phyloP scores from a whole-genome alignment of 2,888 invertebrate genomes.

The Tetrapedia diversipes region DNA sequence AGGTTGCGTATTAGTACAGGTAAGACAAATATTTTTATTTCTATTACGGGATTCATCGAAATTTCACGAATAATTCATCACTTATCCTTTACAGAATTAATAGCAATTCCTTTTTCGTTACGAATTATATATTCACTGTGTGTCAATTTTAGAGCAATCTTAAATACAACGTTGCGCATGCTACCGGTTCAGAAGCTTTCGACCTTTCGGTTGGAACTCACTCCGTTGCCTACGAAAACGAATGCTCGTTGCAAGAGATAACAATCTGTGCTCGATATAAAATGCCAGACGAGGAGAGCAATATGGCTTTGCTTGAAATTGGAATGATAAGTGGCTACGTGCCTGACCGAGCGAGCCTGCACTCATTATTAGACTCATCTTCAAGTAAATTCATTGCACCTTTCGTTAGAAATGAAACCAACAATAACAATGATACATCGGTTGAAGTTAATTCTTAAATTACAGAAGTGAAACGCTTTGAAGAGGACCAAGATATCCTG shows the following conservation, averaged over 20 bases:
- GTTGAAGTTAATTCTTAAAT: slow-evolving; percentile 1
- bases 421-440: neutral
- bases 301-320: slow-evolving; percentile 85
- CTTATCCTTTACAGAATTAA: neutral
- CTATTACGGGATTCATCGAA: neutral
- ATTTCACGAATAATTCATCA: neutral
- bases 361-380: slow-evolving; percentile 83
- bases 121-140: neutral
- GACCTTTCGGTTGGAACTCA: slow-evolving; percentile 83
- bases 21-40: slow-evolving; percentile 65
- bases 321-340: slow-evolving; percentile 87
- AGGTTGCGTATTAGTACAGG: slow-evolving; percentile 85
- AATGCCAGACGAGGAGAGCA: slow-evolving; percentile 84
- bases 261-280: slow-evolving; percentile 78
- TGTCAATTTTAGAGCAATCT: slow-evolving; percentile 81
- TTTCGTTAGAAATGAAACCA: neutral
- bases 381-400: slow-evolving; percentile 80
- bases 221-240: slow-evolving; percentile 81
- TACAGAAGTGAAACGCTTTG: slow-evolving; percentile 84
- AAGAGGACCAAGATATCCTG: slow-evolving; percentile 83
- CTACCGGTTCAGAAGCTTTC: slow-evolving; percentile 84
- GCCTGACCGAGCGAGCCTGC: slow-evolving; percentile 85
- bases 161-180: slow-evolving; percentile 84
- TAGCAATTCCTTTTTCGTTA: neutral
- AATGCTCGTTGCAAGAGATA: slow-evolving; percentile 83